Evolutionary conservation across 2,888 invertebrate genomes (phyloP), one percentile per base, ranked within the genome.

Genomic region (Metacarcinus magister): DNA sequence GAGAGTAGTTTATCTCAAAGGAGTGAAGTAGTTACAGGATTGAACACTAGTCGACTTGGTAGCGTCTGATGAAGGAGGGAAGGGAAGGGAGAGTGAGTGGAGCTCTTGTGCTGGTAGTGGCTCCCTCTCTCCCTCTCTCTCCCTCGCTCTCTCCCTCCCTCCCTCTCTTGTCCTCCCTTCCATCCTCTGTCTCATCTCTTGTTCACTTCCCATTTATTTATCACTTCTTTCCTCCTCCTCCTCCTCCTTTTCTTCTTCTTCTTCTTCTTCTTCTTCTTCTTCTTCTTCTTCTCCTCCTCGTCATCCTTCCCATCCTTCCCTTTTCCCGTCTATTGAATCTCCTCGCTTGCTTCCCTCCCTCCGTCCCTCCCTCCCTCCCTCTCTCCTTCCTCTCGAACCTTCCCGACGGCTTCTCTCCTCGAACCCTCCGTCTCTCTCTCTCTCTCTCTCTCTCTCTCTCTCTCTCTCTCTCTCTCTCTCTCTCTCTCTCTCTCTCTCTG

Each of bases 371-470:
- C 32, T 32, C 32, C 10, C 75, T 75, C 75, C 32, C n/a, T 10
- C 32, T 32, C 32, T 23, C 32, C 82, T 10, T 32, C 32, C 32
- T 32, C 82, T 32, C 32, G 32, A 82, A 82, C 32, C 82, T 23
- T 67, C 82, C 32, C 82, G 67, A 67, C 19, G 32, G 32, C 82
- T 28, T 32, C 82, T 82, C 82, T 82, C 82, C 82, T 82, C 82
- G 32, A 82, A 82, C 82, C 32, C 82, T 32, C 32, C 32, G 32
- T 82, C 82, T 82, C 82, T 82, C 82, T 82, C 82, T 82, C 82
- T 82, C 82, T 82, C 82, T 82, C 82, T 82, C 82, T 82, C 82
- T 82, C 82, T 82, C 82, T 82, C 82, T 82, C 32, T 28, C 82
- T 32, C 82, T 28, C 82, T 82, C 32, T 32, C 32, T 32, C 32